These are phyloP conservation scores for Cololabis saira DNA, from an alignment of 2,113 vertebrate species.

Conservation along the genomic window DNA sequence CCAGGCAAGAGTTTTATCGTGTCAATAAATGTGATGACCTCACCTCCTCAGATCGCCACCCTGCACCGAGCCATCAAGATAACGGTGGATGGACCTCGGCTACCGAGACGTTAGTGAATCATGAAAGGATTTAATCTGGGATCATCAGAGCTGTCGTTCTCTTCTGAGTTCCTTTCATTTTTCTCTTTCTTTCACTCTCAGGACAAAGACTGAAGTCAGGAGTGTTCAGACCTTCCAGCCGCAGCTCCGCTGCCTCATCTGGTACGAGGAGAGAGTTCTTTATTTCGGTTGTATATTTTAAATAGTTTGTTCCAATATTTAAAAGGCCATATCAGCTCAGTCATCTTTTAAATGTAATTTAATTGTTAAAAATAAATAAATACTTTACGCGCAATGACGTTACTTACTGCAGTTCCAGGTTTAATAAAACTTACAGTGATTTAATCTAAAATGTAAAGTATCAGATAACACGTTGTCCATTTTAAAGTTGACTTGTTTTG, in stretches of 20 bases:
- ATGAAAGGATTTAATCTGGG: background rate
- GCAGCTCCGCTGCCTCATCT: constrained; percentile 20
- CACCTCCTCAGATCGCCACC: constrained; percentile 70
- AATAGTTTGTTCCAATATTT: no score
- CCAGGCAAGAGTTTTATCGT: constrained; percentile 71
- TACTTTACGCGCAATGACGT: no score
- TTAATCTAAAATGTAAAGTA: no score
- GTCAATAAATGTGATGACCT: constrained; percentile 70
- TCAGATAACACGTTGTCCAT: no score
- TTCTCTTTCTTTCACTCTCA: constrained; percentile 12
- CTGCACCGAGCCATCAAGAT: constrained; percentile 71
- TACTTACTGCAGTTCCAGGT: no score
- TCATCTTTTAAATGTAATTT: no score
- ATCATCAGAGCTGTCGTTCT: background rate
- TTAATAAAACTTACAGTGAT: no score
- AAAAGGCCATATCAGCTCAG: no score
- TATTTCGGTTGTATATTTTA: no score
- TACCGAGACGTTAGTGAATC: constrained; percentile 66
- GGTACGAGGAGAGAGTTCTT: constrained; percentile 15
- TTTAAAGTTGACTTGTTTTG: no score
- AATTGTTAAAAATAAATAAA: no score
- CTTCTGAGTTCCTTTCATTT: background rate
- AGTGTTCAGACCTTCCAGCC: constrained; percentile 34
- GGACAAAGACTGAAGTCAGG: constrained; percentile 67
- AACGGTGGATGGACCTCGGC: constrained; percentile 73